Evolutionary conservation across 2,888 invertebrate species (phyloP), one percentile per base, ranked within the genome.

Genomic region (Synanthedon tipuliformis): DNA sequence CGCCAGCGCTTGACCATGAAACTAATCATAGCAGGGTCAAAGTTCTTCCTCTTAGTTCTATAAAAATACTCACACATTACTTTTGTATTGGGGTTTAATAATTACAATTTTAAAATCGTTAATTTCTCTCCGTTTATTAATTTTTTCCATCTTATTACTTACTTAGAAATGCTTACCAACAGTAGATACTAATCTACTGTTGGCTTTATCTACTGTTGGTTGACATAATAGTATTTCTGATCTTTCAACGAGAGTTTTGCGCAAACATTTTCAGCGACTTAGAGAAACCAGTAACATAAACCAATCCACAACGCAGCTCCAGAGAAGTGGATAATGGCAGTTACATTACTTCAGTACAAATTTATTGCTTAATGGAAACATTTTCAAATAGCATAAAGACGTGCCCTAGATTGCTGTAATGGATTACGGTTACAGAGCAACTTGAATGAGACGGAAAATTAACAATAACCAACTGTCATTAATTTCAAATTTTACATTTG

Each of bases 1-100:
- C 81, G 77, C 75, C 78, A 63, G 59, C 63, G 61, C 57, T 55
- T 62, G 80, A 62, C 85, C 82, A 66, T 82, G 81, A 81, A 74
- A 69, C 73, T 68, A 65, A 68, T 69, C 66, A 73, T 70, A 71
- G 62, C 62, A 63, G 75, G 79, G 76, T 77, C 78, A 79, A 74
- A 79, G 77, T 72, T 74, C 79, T 71, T 69, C 59, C 66, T 66
- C 65, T 71, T 34, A 34, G 34, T 34, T 34, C 34, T 34, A 34
- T 34, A 34, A 34, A 34, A 34, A 34, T 34, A 34, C 10, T 34
- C 10, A 34, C 34, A 34, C 10, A 34, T 34, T 8, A 27, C 27
- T 10, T 34, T 7, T 8, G 34, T 34, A 10, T 10, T 34, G 34
- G 34, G 8, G 8, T 34, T 34, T 34, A 34, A 34, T 23, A 23